Evolutionary conservation across 2,888 invertebrate genomes (phyloP), one percentile per base, ranked within the genome.

Genomic region (Helleia helle): DNA sequence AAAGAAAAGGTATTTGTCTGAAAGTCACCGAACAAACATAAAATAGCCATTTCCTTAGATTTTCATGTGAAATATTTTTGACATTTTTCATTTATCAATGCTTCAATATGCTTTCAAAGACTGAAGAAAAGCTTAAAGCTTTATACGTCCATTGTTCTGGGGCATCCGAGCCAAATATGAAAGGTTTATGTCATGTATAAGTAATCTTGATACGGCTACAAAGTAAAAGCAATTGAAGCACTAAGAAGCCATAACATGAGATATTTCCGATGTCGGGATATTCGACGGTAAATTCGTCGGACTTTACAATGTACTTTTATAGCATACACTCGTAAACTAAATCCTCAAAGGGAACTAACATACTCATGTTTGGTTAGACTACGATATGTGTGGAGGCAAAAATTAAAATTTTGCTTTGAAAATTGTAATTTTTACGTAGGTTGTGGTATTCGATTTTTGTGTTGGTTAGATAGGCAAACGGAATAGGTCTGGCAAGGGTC

Each of bases 271-370:
- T 49, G 46, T 48, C 43, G 34, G 46, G 48, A 59, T 55, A 61
- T 62, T 58, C 55, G 53, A 56, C 54, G 55, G 56, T 56, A 55
- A 59, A 55, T 58, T 56, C 51, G 58, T 59, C 57, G 52, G 62
- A 63, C 55, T 69, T 69, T 69, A 69, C 72, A 66, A 62, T 65
- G 59, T 65, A 49, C 47, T 55, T 55, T 55, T 52, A 52, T 49
- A 48, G 47, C 30, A 40, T 26, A 34, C 46, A 55, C 61, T 62
- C 66, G 65, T 71, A 70, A 70, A 71, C 58, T 51, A 58, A 66
- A 71, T 65, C 57, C 69, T 65, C 71, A 58, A 63, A 66, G 70
- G 68, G 58, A 64, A 57, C 62, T 65, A 64, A 65, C 62, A 56
- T 64, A 60, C 49, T 38, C 29, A 38, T 40, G 41, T 30, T 29